A percentile compares a stretch with the other conserved stretches of the same genome.
phyloP scores from a whole-genome alignment of 2,113 vertebrate species.

The Tupaia tana region DNA sequence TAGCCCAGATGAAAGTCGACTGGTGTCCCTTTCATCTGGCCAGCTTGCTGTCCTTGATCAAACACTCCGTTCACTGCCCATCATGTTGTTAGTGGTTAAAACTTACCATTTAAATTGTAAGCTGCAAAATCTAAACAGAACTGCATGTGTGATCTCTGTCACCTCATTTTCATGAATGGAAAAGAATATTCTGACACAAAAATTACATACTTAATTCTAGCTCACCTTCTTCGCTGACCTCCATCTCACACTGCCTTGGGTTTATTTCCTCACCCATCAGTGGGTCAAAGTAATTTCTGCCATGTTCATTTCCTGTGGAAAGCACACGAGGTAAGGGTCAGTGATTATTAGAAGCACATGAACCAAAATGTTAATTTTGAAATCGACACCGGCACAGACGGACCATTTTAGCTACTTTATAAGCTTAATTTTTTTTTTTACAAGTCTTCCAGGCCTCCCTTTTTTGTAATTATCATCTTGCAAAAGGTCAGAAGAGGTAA shows the following conservation, averaged over 20 bases:
- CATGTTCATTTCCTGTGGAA: conserved; percentile 97
- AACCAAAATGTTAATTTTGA: conserved; percentile 99
- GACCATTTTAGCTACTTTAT: conserved; percentile 91
- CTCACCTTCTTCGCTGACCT: conserved; percentile 96
- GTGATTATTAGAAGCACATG: conserved; percentile 99
- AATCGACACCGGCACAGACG: conserved; percentile 92
- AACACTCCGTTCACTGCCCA: conserved; percentile 71
- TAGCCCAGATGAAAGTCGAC: neutral
- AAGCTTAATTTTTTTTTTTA: conserved; percentile 89
- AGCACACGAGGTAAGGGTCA: conserved; percentile 94
- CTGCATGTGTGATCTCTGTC: conserved; percentile 88
- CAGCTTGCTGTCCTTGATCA: conserved; percentile 84
- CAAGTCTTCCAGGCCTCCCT: conserved; percentile 90
- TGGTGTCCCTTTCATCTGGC: conserved; percentile 61
- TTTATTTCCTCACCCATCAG: conserved; percentile 93
- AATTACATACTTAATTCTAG: conserved; percentile 99
- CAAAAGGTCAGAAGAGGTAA: conserved; percentile 95
- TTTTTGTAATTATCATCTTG: conserved; percentile 96
- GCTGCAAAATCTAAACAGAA: conserved; percentile 85
- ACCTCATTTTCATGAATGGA: conserved; percentile 97
- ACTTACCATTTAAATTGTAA: conserved; percentile 86
- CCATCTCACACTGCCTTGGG: conserved; percentile 93
- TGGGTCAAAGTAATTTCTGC: conserved; percentile 98
- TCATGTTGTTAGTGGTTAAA: conserved; percentile 71
- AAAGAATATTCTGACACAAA: conserved; percentile 95